Conservation (phyloP, 2,888 invertebrate species). For the Cryptosula pallasiana region DNA sequence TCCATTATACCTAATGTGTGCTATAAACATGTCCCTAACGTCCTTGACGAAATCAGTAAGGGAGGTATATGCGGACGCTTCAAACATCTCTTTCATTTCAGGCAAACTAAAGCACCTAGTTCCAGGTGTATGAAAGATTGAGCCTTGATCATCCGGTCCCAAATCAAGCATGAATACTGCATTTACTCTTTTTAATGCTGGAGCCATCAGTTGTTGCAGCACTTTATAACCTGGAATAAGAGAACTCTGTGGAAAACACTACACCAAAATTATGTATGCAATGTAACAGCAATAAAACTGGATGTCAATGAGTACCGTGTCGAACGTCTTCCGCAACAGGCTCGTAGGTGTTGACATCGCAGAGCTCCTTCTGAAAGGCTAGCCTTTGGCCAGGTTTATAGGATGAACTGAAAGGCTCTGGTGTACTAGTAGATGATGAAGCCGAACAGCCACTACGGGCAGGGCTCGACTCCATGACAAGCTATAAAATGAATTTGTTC, state of each 20-base stretch:
- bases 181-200: constrained; percentile 50
- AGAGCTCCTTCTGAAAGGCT: background rate
- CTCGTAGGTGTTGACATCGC: background rate
- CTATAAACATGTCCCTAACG: constrained; percentile 56
- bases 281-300: too few species aligned
- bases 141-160: constrained; percentile 47
- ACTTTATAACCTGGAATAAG: constrained; percentile 45
- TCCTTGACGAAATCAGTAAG: constrained; percentile 56
- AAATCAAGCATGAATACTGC: constrained; percentile 48
- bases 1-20: constrained; percentile 57
- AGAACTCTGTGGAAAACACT: too few species aligned
- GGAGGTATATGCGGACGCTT: constrained; percentile 46
- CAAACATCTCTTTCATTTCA: constrained; percentile 52
- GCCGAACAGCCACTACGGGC: too few species aligned
- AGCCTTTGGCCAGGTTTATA: background rate
- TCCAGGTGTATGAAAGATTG: background rate
- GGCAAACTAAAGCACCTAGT: constrained; percentile 26
- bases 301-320: too few species aligned
- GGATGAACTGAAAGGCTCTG: background rate
- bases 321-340: constrained; percentile 4
- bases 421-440: background rate
- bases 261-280: too few species aligned
- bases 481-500: too few species aligned
- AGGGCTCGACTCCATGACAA: too few species aligned
- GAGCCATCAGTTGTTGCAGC: constrained; percentile 51